Conservation (phyloP, 2,888 invertebrate species). For the Caradrina kadenii region DNA sequence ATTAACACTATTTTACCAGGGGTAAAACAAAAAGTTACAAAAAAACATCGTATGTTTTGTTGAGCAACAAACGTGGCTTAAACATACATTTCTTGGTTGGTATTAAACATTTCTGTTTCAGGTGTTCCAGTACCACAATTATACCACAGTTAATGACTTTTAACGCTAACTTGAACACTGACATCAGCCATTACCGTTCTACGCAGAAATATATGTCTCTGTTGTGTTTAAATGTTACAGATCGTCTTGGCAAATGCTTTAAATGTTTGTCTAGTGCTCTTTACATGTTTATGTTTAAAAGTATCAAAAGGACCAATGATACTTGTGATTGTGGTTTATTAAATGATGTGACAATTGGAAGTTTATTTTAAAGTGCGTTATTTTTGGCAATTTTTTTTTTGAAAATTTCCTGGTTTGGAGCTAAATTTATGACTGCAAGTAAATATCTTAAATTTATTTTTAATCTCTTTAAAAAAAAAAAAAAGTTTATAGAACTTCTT, state of each 20-base stretch:
- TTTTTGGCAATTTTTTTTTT: conserved; percentile 45
- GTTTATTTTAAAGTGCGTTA: conserved; percentile 43
- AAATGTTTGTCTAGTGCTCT: conserved; percentile 81
- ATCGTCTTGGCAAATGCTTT: conserved; percentile 87
- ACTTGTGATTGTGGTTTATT: conserved; percentile 38
- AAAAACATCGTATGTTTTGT: not conserved
- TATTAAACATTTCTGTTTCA: conserved; percentile 66
- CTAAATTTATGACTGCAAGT: conserved; percentile 30
- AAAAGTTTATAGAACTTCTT: not conserved
- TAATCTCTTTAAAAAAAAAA: not conserved
- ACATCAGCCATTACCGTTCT: conserved; percentile 71
- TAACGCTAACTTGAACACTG: conserved; percentile 74
- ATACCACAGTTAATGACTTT: conserved; percentile 62
- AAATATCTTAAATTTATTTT: not conserved
- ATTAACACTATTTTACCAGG: not conserved
- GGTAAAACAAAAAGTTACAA: no score
- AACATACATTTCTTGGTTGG: conserved; percentile 17
- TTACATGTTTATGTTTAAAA: conserved; percentile 65
- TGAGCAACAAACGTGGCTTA: not conserved
- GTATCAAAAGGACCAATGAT: conserved; percentile 27
- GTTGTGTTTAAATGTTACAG: conserved; percentile 83
- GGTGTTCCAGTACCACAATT: conserved; percentile 50
- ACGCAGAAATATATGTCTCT: conserved; percentile 62
- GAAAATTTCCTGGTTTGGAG: conserved; percentile 17
- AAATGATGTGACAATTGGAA: conserved; percentile 4